These are phyloP conservation scores for Hydraecia micacea DNA, from an alignment of 2,888 invertebrate species.

Conservation along the genomic window DNA sequence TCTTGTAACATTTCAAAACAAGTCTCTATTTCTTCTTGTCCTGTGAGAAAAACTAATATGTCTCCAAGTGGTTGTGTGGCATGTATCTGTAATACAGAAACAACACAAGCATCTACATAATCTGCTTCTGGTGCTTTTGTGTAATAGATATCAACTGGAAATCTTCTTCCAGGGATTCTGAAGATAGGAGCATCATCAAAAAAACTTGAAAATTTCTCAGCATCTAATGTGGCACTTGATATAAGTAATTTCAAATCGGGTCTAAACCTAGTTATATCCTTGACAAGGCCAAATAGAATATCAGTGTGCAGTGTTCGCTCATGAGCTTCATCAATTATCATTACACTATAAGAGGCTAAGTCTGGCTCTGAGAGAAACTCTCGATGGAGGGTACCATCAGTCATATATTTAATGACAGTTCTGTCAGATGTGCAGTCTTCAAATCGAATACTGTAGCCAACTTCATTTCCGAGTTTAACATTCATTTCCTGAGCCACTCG, in stretches of 20 bases:
- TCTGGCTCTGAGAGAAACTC: slow-evolving; percentile 99
- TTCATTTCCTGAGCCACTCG: slow-evolving; percentile 99
- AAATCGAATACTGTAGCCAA: slow-evolving; percentile 97
- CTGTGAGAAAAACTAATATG: slow-evolving; percentile 98
- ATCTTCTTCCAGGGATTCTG: slow-evolving; percentile 98
- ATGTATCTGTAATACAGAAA: slow-evolving; percentile 99
- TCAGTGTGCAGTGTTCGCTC: slow-evolving; percentile 99
- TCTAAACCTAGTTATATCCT: slow-evolving; percentile 98
- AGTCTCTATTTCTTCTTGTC: slow-evolving; percentile 97
- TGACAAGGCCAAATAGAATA: slow-evolving; percentile 98
- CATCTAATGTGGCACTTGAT: slow-evolving; percentile 99
- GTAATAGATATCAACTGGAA: slow-evolving; percentile 99
- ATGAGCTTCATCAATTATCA: slow-evolving; percentile 99
- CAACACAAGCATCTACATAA: slow-evolving; percentile 99
- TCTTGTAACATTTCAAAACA: slow-evolving; percentile 97
- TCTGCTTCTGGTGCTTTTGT: slow-evolving; percentile 99
- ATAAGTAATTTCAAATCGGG: slow-evolving; percentile 98
- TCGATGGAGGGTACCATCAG: slow-evolving; percentile 99
- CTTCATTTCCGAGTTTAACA: slow-evolving; percentile 98
- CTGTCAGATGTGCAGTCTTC: slow-evolving; percentile 99
- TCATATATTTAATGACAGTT: slow-evolving; percentile 99
- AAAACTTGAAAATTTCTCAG: slow-evolving; percentile 99
- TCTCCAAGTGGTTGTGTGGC: slow-evolving; percentile 99
- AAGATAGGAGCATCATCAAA: slow-evolving; percentile 99
- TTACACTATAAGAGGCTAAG: slow-evolving; percentile 98